These are phyloP conservation scores for Bolinopsis microptera DNA, from an alignment of 37 sponge, comb jelly and placozoan species.

Conservation along the genomic window DNA sequence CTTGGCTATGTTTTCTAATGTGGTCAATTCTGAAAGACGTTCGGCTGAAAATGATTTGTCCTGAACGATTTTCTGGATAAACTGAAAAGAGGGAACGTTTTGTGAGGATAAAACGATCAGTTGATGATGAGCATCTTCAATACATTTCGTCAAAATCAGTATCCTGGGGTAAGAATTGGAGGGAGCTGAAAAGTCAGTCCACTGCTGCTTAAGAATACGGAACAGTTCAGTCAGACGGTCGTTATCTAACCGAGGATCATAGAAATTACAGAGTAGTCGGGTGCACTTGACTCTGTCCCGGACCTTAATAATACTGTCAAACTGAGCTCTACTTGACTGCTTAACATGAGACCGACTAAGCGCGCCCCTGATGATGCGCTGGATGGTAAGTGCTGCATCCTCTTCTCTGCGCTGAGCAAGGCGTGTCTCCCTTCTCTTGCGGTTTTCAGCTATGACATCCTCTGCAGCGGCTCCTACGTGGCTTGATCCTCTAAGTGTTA, in stretches of 20 bases:
- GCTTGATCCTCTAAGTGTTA: conserved; percentile 76
- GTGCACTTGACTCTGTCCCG: neutral
- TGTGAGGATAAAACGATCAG: neutral
- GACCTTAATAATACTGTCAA: neutral
- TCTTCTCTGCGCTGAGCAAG: neutral
- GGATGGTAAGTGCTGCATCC: conserved; percentile 15
- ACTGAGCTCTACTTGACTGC: neutral
- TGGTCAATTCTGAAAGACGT: neutral
- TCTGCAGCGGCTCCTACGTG: conserved; percentile 6
- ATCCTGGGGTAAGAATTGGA: neutral
- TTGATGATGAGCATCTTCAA: conserved; percentile 35
- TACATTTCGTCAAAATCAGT: neutral
- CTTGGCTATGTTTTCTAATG: neutral
- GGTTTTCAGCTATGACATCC: conserved; percentile 26
- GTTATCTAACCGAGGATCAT: neutral
- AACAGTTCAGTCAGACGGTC: neutral
- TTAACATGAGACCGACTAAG: neutral
- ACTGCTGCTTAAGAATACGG: neutral
- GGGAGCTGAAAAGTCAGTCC: neutral
- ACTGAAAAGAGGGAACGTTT: neutral
- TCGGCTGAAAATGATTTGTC: neutral
- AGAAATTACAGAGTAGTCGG: conserved; percentile 26
- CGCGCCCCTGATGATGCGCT: neutral
- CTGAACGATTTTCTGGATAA: neutral
- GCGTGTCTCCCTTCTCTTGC: conserved; percentile 33